Percentiles rank a stretch among this genome's conserved stretches.
These are phyloP conservation scores for Pionites leucogaster DNA, from an alignment of 2,113 vertebrate genomes.

Conservation along the genomic window DNA sequence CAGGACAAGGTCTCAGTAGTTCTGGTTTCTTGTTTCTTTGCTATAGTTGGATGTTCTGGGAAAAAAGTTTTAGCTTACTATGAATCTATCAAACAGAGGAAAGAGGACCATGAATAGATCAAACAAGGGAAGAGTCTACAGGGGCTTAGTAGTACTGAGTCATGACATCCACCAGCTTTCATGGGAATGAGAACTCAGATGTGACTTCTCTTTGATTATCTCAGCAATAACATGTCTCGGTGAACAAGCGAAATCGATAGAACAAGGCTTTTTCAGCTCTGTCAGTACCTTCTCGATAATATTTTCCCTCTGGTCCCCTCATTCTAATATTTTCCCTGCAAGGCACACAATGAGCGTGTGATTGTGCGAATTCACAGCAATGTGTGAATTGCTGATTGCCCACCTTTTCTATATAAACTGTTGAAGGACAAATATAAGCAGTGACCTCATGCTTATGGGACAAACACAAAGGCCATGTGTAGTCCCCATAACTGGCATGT, in stretches of 20 bases:
- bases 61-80: background rate
- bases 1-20: background rate
- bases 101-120: background rate
- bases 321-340: background rate
- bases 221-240: background rate
- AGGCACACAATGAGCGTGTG: accelerated
- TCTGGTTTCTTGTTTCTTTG: background rate
- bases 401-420: too few species aligned
- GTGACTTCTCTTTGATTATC: background rate
- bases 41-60: background rate
- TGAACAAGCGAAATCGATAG: background rate
- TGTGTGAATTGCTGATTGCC: background rate
- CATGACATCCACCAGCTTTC: background rate
- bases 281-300: background rate
- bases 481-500: background rate
- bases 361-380: too few species aligned
- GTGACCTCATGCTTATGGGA: background rate
- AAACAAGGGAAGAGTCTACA: background rate
- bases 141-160: background rate
- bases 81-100: background rate
- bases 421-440: background rate
- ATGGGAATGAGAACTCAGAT: background rate
- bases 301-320: background rate
- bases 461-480: background rate
- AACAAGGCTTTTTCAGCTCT: background rate